Evolutionary conservation across 2,797 vertebrate species (phyloP).

Genomic region (Sebastiscus albofasciatus): DNA sequence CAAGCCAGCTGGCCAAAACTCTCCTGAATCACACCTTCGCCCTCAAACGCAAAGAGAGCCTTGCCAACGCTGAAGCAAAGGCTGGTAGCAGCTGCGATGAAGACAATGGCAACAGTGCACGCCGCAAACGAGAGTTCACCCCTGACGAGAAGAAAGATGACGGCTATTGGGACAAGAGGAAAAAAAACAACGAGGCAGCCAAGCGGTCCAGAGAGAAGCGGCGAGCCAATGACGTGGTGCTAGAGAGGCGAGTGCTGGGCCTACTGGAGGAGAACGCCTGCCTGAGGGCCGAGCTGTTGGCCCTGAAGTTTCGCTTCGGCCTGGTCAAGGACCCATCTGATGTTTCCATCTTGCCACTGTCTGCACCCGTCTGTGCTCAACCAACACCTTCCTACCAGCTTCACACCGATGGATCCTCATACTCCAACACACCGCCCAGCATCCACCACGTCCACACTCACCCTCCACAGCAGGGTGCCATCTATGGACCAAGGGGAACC

Average conservation of each 20-base stretch:
- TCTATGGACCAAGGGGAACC: background rate
- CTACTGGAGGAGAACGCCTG: constrained; percentile 87
- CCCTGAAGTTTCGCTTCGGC: constrained; percentile 86
- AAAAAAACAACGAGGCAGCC: constrained; percentile 89
- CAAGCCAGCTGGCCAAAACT: constrained; percentile 74
- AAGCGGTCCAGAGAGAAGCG: constrained; percentile 87
- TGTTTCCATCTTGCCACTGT: constrained; percentile 57
- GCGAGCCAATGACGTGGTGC: constrained; percentile 83
- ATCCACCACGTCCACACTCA: constrained; percentile 24
- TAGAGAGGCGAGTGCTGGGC: constrained; percentile 82
- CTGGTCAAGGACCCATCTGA: constrained; percentile 82
- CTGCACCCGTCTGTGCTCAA: constrained; percentile 37
- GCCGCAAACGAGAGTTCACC: constrained; percentile 84
- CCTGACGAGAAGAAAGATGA: constrained; percentile 86
- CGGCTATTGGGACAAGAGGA: constrained; percentile 88
- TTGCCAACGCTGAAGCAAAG: background rate
- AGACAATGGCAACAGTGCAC: constrained; percentile 12
- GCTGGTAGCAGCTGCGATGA: constrained; percentile 49
- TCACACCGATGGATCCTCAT: constrained; percentile 36
- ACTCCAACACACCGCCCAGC: constrained; percentile 1
- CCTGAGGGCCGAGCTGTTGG: constrained; percentile 86
- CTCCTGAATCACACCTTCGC: constrained; percentile 57
- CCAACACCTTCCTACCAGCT: constrained; percentile 56
- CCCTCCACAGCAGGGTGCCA: constrained; percentile 25
- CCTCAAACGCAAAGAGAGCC: constrained; percentile 64